Conservation (phyloP, 2,113 vertebrate genomes). For the Petroica traversi region DNA sequence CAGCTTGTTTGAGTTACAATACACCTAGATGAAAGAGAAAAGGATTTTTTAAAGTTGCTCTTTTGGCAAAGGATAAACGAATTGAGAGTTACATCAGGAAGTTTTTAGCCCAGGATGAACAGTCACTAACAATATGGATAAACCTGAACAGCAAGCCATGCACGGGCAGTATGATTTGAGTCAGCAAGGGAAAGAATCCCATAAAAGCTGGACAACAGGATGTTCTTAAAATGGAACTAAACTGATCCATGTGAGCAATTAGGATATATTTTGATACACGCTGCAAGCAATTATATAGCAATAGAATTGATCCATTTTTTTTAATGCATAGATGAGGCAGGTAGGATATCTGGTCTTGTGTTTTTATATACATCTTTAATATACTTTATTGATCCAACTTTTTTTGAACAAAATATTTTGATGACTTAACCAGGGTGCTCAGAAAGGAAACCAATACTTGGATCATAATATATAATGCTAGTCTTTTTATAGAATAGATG, state of each 20-base stretch:
- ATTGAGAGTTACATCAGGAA: not conserved
- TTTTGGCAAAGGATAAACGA: not conserved
- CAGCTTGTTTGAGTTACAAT: not conserved
- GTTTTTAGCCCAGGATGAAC: not conserved
- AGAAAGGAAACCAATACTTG: not conserved
- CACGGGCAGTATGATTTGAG: not conserved
- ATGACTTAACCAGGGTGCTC: not conserved
- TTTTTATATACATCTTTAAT: not conserved
- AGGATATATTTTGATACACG: not conserved
- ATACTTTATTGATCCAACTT: not conserved
- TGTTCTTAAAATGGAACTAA: not conserved
- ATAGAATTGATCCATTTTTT: not conserved
- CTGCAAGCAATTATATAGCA: not conserved
- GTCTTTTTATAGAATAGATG: not conserved
- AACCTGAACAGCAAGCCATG: not conserved
- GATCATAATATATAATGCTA: not conserved
- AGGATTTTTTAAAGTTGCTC: not conserved
- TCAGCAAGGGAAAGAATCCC: not conserved
- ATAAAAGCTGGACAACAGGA: not conserved
- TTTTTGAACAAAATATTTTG: not conserved
- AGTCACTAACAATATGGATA: not conserved
- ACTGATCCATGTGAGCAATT: not conserved
- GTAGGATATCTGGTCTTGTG: not conserved
- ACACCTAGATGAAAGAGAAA: rapidly evolving
- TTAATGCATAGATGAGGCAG: not conserved